A percentile compares a stretch with the other conserved stretches of the same genome.
phyloP scores from a whole-genome alignment of 2,113 vertebrate genomes.

The Pedetes capensis region DNA sequence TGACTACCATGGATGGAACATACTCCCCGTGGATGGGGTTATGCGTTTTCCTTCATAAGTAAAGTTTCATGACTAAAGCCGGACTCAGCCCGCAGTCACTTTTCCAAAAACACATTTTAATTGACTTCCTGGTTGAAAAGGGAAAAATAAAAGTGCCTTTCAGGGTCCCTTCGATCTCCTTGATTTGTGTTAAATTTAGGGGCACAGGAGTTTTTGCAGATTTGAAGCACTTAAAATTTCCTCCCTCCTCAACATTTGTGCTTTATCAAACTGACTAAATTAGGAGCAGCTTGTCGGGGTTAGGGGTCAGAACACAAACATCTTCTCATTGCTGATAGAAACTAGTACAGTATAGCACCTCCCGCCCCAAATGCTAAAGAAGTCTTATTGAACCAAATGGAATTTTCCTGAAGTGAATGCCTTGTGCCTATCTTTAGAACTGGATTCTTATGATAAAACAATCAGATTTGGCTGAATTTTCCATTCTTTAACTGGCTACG shows the following conservation, averaged over 20 bases:
- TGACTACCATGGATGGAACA: neutral
- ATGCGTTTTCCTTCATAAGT: neutral
- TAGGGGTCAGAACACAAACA: neutral
- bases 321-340: neutral
- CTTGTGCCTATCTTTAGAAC: conserved; percentile 52
- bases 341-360: neutral
- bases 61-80: neutral
- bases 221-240: neutral
- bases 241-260: neutral
- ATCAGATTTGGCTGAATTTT: conserved; percentile 52
- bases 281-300: neutral
- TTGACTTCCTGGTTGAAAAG: neutral
- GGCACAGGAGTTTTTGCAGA: neutral
- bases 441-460: conserved; percentile 51
- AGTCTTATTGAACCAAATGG: conserved; percentile 52
- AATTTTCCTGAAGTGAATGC: conserved; percentile 61
- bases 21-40: neutral
- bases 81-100: neutral
- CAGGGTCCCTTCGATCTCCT: neutral
- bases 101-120: conserved; percentile 27
- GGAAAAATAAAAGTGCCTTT: neutral
- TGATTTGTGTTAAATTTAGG: conserved; percentile 4
- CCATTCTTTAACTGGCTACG: conserved; percentile 37
- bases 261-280: neutral
- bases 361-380: neutral